Conservation (phyloP, 2,888 invertebrate genomes). For the Parapristionchus giblindavisi region DNA sequence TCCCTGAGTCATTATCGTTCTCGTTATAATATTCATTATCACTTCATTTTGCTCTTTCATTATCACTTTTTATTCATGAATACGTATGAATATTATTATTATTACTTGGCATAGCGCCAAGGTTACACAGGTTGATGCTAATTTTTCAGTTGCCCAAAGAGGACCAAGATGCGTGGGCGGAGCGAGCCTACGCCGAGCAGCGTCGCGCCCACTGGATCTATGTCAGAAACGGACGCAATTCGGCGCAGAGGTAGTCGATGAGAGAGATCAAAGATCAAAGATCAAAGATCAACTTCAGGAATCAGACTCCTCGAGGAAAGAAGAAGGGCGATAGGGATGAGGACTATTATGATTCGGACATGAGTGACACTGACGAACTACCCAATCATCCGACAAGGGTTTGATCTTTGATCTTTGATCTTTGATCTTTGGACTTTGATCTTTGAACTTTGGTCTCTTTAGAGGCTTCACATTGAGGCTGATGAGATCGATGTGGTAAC, state of each 20-base stretch:
- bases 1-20: background rate
- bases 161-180: conserved; percentile 32
- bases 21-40: too few relatives aligned
- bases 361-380: conserved; percentile 27
- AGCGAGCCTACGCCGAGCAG: conserved; percentile 20
- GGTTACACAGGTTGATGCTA: too few relatives aligned
- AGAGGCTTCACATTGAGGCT: conserved; percentile 26
- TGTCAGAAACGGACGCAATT: conserved; percentile 19
- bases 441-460: conserved; percentile 11
- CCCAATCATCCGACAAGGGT: conserved; percentile 24
- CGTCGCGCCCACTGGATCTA: conserved; percentile 31
- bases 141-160: conserved; percentile 8
- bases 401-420: background rate
- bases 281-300: conserved; percentile 12
- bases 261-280: background rate
- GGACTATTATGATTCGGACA: conserved; percentile 28
- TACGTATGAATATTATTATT: too few relatives aligned
- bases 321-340: conserved; percentile 28
- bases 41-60: too few relatives aligned
- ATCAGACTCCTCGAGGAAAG: conserved; percentile 15
- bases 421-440: background rate
- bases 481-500: background rate
- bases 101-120: too few relatives aligned
- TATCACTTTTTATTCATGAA: too few relatives aligned
- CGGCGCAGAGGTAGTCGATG: background rate